Conservation (phyloP, 2,113 vertebrate species). For the Hydrolagus affinis region DNA sequence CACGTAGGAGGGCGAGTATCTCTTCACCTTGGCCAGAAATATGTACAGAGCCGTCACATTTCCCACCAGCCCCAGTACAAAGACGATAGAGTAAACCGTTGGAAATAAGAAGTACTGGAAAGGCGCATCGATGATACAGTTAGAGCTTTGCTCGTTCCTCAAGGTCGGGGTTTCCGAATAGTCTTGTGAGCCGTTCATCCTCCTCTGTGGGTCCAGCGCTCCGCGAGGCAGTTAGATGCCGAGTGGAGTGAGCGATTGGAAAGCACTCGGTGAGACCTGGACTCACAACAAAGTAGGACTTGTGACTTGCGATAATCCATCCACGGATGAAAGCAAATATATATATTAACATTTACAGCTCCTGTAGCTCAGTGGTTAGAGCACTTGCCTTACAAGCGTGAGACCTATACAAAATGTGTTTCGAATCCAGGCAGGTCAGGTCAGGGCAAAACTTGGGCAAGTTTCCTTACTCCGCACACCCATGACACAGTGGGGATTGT, state of each 20-base stretch:
- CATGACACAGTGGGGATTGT: too few relatives aligned
- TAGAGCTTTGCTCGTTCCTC: too few relatives aligned
- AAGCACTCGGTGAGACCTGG: background rate
- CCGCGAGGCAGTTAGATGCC: too few relatives aligned
- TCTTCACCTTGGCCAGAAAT: conserved; percentile 43
- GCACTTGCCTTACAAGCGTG: too few relatives aligned
- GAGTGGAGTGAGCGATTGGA: background rate
- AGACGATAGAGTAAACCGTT: conserved; percentile 48
- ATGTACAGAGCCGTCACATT: conserved; percentile 55
- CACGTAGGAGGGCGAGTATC: conserved; percentile 46
- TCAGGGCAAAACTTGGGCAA: too few relatives aligned
- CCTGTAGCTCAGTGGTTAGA: too few relatives aligned
- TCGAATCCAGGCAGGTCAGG: too few relatives aligned
- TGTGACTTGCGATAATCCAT: background rate
- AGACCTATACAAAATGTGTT: too few relatives aligned
- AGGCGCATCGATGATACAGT: conserved; percentile 41
- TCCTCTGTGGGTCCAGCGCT: background rate
- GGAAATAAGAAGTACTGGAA: conserved; percentile 64
- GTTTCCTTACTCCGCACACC: too few relatives aligned
- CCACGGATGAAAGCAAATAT: too few relatives aligned
- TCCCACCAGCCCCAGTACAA: conserved; percentile 59
- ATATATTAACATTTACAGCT: too few relatives aligned
- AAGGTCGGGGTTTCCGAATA: too few relatives aligned
- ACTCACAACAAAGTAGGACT: background rate
- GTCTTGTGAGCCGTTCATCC: background rate